Evolutionary conservation across 1,140 invertebrate species (phyloP).

Genomic region (Bombus affinis): DNA sequence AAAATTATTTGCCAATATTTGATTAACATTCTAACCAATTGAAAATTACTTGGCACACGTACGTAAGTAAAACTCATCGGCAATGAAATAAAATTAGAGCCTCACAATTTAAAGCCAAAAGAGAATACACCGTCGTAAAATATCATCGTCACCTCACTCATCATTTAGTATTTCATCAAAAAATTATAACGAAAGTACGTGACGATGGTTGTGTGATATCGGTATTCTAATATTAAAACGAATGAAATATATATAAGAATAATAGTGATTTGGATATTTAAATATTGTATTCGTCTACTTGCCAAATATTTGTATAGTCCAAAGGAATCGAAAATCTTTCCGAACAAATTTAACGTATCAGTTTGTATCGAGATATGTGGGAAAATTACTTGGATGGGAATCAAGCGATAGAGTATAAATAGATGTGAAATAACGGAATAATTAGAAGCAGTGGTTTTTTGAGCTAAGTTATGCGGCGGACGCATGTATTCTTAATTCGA

Average conservation of each 20-base stretch:
- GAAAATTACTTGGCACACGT: neutral
- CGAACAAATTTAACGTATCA: neutral
- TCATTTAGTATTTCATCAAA: too few species aligned
- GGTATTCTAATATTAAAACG: too few species aligned
- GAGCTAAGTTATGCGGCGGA: too few species aligned
- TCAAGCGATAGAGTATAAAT: neutral
- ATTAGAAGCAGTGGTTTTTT: too few species aligned
- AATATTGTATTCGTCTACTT: too few species aligned
- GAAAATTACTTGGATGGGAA: neutral
- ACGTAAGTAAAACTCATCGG: neutral
- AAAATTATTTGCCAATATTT: neutral
- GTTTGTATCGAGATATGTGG: neutral
- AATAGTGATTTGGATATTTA: too few species aligned
- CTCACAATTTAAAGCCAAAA: neutral
- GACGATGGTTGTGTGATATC: too few species aligned
- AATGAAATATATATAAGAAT: too few species aligned
- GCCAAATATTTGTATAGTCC: too few species aligned
- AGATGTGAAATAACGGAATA: neutral
- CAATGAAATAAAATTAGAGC: neutral
- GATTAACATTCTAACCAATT: neutral
- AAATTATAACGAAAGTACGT: too few species aligned
- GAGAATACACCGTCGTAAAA: neutral
- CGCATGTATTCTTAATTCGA: too few species aligned
- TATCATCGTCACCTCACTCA: neutral
- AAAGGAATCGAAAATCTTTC: neutral